A percentile compares a stretch with the other conserved stretches of the same genome.
Conservation (phyloP, 2,888 invertebrate genomes). For the Spisula solida region DNA sequence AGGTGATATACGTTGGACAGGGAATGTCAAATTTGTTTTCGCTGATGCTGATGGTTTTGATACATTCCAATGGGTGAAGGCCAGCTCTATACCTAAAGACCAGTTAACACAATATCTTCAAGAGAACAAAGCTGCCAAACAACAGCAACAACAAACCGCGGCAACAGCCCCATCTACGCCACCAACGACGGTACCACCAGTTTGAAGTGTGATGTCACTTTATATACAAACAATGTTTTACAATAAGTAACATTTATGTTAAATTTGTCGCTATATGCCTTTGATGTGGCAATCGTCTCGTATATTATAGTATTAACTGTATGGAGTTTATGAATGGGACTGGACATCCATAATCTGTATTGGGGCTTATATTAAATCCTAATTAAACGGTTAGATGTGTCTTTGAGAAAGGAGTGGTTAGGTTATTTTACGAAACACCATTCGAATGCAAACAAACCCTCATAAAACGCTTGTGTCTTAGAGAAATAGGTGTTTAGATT, state of each 20-base stretch:
- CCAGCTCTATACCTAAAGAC: conserved; percentile 2
- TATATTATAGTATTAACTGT: background rate
- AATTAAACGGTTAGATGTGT: background rate
- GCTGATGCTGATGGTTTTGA: conserved; percentile 60
- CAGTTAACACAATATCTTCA: conserved; percentile 30
- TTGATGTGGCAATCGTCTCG: background rate
- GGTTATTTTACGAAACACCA: background rate
- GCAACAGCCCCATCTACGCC: background rate
- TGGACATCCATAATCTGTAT: too few relatives aligned
- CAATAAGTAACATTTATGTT: too few relatives aligned
- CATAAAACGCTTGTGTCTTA: background rate
- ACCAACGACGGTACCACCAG: background rate
- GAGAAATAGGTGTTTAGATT: background rate
- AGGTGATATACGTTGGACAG: conserved; percentile 44
- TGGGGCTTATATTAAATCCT: background rate
- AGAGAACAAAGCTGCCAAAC: background rate
- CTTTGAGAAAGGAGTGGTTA: background rate
- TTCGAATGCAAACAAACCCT: background rate
- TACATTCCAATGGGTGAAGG: conserved; percentile 59
- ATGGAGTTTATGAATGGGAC: background rate
- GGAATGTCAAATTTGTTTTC: conserved; percentile 42
- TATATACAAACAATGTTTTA: background rate
- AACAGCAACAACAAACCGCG: background rate
- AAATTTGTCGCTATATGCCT: too few relatives aligned
- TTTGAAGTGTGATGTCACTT: background rate